Base-by-base conservation (phyloP, 1,140 invertebrate genomes). In the Ostrea denselamellosa region DNA sequence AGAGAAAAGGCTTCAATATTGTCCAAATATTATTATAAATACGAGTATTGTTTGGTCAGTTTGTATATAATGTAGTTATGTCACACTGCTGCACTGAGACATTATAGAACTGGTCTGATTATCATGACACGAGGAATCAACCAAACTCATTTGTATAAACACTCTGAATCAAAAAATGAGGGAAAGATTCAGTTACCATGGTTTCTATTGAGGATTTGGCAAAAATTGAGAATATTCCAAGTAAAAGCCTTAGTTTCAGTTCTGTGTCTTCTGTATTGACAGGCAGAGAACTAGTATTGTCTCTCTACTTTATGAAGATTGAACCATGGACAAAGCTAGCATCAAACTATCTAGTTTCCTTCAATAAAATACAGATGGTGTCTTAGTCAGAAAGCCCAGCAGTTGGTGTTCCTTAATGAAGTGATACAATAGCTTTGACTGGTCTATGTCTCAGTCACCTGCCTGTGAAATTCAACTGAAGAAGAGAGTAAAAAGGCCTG, bases 321-420 rank as follows among this genome's bases (percentile, higher is more conserved):
- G 68, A 25, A 77, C 68, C 14, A 28, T 44, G 34, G 28, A 14
- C 28, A 77, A 25, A 14, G 28, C 22, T 25, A 34, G 25, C 68
- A 77, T 77, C 28, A 77, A 28, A 34, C 68, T 77, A 77, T 77
- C 68, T 77, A 14, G 28, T 77, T 77, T 77, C 68, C 9, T 77
- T 34, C 68, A 77, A 77, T 77, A 77, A 62, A 28, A 77, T 77
- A 77, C 68, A 77, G 68, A 77, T 77, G 25, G 68, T 34, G 68
- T 77, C 25, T 77, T 77, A 77, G 68, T 71, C 68, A 77, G 68
- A 34, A 34, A 25, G 22, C n/a, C 22, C 65, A 71, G 65, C 65
- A 71, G 22, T 28, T 3, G 65, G 14, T 77, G 12, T 77, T 22
- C 28, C 10, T 77, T 77, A 28, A 77, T 77, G 8, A 25, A 62